These are phyloP conservation scores for Sarcophaga peregrina DNA, from an alignment of 1,140 invertebrate species.

Conservation along the genomic window DNA sequence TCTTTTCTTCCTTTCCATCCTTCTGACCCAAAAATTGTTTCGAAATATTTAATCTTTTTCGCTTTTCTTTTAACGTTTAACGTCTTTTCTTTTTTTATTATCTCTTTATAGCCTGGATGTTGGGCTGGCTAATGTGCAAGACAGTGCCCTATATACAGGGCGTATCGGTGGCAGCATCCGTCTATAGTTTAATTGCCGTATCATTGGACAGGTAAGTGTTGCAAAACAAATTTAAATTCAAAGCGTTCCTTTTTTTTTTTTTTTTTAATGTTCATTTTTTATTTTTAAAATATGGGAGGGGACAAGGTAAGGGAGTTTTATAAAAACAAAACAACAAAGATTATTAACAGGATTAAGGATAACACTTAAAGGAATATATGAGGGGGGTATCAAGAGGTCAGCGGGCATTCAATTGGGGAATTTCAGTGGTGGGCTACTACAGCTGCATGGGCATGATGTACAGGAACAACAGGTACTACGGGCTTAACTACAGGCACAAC, in stretches of 20 bases:
- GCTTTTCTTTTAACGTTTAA: slow-evolving; percentile 38
- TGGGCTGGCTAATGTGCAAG: slow-evolving; percentile 94
- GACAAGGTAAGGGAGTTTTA: not conserved
- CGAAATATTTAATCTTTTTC: too few relatives aligned
- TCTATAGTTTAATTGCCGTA: slow-evolving; percentile 92
- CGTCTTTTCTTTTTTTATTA: slow-evolving; percentile 50
- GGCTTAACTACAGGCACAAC: slow-evolving; percentile 67
- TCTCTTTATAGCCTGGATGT: slow-evolving; percentile 83
- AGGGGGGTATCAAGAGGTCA: slow-evolving; percentile 47
- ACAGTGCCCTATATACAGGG: slow-evolving; percentile 94
- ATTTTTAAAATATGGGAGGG: slow-evolving; percentile 34
- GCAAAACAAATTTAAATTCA: not conserved
- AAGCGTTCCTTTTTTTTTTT: not conserved
- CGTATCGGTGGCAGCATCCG: slow-evolving; percentile 92
- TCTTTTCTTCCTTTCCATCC: too few relatives aligned
- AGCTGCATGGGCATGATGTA: slow-evolving; percentile 70
- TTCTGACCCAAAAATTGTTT: too few relatives aligned
- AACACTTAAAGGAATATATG: not conserved
- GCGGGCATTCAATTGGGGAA: too few relatives aligned
- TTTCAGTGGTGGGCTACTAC: slow-evolving; percentile 67
- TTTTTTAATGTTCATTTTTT: slow-evolving; percentile 41
- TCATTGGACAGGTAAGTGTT: slow-evolving; percentile 88
- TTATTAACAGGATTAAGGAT: not conserved
- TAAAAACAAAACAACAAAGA: not conserved
- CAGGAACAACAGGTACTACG: slow-evolving; percentile 67